A percentile compares a stretch with the other conserved stretches of the same genome.
These are phyloP conservation scores for Sarcophaga rosellei DNA, from an alignment of 2,888 invertebrate genomes.

Conservation along the genomic window DNA sequence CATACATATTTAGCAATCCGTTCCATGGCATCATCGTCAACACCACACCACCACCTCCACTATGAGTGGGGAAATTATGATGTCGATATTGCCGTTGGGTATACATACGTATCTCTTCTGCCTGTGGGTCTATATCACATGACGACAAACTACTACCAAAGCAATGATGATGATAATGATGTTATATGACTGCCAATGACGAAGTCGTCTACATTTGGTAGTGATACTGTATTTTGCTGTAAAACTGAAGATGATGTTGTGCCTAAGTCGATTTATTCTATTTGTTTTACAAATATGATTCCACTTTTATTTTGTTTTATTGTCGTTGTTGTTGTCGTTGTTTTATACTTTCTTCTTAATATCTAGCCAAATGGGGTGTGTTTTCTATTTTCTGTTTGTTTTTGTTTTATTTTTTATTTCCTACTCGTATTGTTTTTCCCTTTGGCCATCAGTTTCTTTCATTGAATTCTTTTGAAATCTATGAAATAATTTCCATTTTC, in stretches of 20 bases:
- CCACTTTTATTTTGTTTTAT: neutral
- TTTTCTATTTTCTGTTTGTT: neutral
- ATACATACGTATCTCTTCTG: neutral
- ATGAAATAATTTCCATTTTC: constrained; percentile 16
- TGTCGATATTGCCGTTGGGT: neutral
- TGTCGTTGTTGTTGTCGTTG: neutral
- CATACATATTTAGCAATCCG: neutral
- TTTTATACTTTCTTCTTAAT: constrained; percentile 25
- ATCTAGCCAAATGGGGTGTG: constrained; percentile 43
- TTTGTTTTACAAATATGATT: constrained; percentile 34
- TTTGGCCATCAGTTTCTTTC: constrained; percentile 40
- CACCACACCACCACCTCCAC: constrained; percentile 59
- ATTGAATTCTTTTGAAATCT: constrained; percentile 13
- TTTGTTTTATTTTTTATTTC: neutral
- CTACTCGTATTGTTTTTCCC: neutral
- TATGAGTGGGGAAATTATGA: constrained; percentile 37
- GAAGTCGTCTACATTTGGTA: constrained; percentile 31
- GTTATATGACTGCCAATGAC: neutral
- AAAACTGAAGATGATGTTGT: constrained; percentile 27
- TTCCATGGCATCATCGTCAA: neutral
- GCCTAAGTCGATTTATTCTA: constrained; percentile 28
- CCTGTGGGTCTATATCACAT: constrained; percentile 56
- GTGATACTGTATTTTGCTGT: constrained; percentile 3
- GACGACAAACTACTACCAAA: constrained; percentile 18
- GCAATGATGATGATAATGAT: constrained; percentile 22